A percentile compares a stretch with the other conserved stretches of the same genome.
Conservation (phyloP, 2,888 invertebrate species). For the Formica aserva region DNA sequence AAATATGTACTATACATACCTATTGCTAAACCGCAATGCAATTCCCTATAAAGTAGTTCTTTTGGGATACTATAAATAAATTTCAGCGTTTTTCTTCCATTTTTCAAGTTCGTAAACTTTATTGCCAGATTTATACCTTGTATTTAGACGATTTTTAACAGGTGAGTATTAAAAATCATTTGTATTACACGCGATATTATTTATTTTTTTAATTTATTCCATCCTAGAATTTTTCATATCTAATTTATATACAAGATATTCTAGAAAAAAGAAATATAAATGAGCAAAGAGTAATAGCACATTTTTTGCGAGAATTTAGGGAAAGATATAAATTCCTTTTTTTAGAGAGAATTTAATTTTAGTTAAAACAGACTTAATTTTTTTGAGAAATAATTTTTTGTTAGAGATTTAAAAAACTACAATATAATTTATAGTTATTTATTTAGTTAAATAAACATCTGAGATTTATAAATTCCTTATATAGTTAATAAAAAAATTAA, state of each 20-base stretch:
- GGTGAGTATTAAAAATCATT: constrained; percentile 9
- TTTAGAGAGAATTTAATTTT: neutral
- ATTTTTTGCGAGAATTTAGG: neutral
- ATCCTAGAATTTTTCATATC: neutral
- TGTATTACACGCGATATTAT: constrained; percentile 3
- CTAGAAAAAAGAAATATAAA: neutral
- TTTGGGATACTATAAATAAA: neutral
- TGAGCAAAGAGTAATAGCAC: neutral
- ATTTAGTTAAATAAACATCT: neutral
- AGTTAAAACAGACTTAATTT: neutral
- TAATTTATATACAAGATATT: neutral
- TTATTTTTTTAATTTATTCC: constrained; percentile 12
- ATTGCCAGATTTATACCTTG: neutral
- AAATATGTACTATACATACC: neutral
- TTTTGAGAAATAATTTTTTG: neutral
- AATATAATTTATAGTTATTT: neutral
- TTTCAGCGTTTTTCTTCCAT: neutral
- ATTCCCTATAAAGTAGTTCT: neutral
- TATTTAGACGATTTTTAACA: neutral
- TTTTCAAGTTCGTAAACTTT: neutral
- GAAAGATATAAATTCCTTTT: neutral
- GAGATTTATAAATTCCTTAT: neutral
- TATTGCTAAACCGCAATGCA: neutral
- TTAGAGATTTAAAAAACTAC: neutral
- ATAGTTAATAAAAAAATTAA: neutral